Conservation (phyloP, 2,797 vertebrate species). For the Ctenochaetus hawaiiensis region DNA sequence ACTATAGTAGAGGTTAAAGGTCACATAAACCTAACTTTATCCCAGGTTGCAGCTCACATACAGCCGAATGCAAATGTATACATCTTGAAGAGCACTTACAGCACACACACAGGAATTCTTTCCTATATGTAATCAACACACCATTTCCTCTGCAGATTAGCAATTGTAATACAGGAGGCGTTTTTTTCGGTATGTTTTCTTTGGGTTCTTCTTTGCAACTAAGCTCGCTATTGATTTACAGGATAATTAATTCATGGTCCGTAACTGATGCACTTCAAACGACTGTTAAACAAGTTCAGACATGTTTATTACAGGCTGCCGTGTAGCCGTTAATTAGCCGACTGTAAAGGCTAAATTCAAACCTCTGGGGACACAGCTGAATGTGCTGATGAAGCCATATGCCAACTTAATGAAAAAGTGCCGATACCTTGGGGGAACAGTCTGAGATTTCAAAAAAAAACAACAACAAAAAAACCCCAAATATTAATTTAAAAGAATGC, state of each 20-base stretch:
- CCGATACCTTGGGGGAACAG: conserved; percentile 2
- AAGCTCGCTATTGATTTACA: conserved; percentile 25
- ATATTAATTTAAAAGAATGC: neutral
- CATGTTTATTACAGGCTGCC: conserved; percentile 32
- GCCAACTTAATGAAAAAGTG: conserved; percentile 16
- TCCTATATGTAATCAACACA: conserved; percentile 41
- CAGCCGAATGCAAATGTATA: conserved; percentile 24
- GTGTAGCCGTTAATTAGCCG: conserved; percentile 54
- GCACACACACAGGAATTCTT: conserved; percentile 21
- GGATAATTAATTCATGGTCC: conserved; percentile 39
- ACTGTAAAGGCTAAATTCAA: conserved; percentile 42
- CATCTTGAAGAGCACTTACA: conserved; percentile 60
- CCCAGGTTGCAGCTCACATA: conserved; percentile 19
- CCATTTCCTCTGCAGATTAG: conserved; percentile 36
- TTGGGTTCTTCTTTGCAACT: conserved; percentile 4
- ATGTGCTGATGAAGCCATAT: conserved; percentile 32
- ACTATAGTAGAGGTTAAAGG: conserved; percentile 47
- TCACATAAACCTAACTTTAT: conserved; percentile 41
- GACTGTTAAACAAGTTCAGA: conserved; percentile 49
- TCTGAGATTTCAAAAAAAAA: neutral
- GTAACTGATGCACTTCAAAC: conserved; percentile 46
- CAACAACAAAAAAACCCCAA: neutral
- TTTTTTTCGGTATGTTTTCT: conserved; percentile 12
- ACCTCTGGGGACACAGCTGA: conserved; percentile 17
- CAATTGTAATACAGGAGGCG: conserved; percentile 1